Evolutionary conservation across 2,113 vertebrate species (phyloP).

Genomic region (Serinus canaria): DNA sequence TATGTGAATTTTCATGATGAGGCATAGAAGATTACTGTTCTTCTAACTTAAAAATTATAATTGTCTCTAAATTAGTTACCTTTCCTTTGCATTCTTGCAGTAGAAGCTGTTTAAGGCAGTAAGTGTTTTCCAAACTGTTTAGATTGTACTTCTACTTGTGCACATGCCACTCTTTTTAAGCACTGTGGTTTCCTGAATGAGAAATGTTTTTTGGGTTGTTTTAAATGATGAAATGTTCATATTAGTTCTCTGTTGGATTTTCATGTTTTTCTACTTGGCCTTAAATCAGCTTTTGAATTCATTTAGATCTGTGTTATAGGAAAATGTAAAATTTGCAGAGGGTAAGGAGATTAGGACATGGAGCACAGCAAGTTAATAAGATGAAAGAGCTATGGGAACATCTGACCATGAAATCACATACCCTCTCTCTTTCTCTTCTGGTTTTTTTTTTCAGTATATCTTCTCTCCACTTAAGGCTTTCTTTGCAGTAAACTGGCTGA

Average conservation of each 20-base stretch:
- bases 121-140: not conserved
- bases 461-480: not conserved
- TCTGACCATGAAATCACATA: not conserved
- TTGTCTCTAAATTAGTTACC: not conserved
- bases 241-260: not conserved
- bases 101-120: not conserved
- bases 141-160: not conserved
- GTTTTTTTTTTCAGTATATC: too few relatives aligned
- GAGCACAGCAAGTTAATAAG: not conserved
- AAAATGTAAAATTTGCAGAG: not conserved
- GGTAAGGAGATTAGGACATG: not conserved
- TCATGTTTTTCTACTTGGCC: not conserved
- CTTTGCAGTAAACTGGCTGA: not conserved
- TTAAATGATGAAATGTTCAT: not conserved
- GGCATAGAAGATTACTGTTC: not conserved
- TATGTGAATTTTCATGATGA: fast-evolving
- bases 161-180: not conserved
- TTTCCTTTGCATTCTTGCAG: not conserved
- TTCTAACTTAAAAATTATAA: not conserved
- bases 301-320: not conserved
- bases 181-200: not conserved
- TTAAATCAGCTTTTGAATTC: not conserved
- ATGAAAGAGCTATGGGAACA: not conserved
- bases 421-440: fast-evolving
- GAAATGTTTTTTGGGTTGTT: not conserved